A percentile compares a stretch with the other conserved stretches of the same genome.
phyloP scores from a whole-genome alignment of 1,140 invertebrate genomes.

The Pissodes strobi region DNA sequence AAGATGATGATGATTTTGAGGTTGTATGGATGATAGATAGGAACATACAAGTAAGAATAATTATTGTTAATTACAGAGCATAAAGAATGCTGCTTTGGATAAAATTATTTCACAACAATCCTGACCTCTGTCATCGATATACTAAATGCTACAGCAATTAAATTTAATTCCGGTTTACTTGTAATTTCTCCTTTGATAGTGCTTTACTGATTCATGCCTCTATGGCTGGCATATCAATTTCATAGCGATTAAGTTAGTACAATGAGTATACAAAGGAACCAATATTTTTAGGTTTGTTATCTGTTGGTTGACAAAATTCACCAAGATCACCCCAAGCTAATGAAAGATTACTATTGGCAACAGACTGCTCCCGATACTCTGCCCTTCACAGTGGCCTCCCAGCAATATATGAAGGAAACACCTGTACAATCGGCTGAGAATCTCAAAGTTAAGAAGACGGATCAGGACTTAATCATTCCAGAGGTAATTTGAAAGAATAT shows the following conservation, averaged over 20 bases:
- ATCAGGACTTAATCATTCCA: slow-evolving; percentile 41
- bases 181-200: too few species aligned
- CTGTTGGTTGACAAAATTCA: slow-evolving; percentile 93
- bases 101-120: too few species aligned
- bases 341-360: slow-evolving; percentile 87
- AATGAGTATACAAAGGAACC: too few species aligned
- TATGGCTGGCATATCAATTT: too few species aligned
- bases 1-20: slow-evolving; percentile 81
- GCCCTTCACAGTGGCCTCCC: slow-evolving; percentile 78
- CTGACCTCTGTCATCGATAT: too few species aligned
- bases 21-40: slow-evolving; percentile 87
- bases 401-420: slow-evolving; percentile 75
- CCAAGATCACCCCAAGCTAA: slow-evolving; percentile 83
- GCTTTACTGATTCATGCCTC: too few species aligned
- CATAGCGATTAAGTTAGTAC: too few species aligned
- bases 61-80: neutral
- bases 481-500: slow-evolving; percentile 27
- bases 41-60: slow-evolving; percentile 71
- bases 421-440: slow-evolving; percentile 80
- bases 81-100: neutral
- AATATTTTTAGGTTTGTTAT: slow-evolving; percentile 86
- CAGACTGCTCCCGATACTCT: slow-evolving; percentile 81
- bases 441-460: slow-evolving; percentile 60
- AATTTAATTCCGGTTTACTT: too few species aligned
- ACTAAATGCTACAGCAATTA: too few species aligned